Evolutionary conservation across 2,888 invertebrate genomes (phyloP), one percentile per base, ranked within the genome.

Genomic region (Physocephala rufipes): DNA sequence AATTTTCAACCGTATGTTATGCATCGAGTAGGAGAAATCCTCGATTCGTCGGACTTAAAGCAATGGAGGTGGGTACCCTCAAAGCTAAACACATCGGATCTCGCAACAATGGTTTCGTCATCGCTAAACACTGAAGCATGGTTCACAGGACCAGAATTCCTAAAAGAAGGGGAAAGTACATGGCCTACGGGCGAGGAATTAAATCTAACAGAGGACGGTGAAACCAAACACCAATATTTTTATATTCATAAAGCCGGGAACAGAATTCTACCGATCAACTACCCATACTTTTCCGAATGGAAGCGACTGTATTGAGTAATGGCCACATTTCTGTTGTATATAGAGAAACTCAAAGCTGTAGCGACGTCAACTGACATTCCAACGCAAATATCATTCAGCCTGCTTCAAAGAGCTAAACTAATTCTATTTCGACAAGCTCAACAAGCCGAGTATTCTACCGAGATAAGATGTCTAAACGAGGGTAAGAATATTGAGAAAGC

Each of bases 51-150:
- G 24, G 71, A 73, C 30, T 26, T 71, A 36, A 66, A 68, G 0
- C 71, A 76, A 43, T 74, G 74, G 74, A 68, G 24, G n/a, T 74
- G 73, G 71, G 70, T 71, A 13, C 73, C 74, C 0, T 73, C 74
- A 15, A 72, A 72, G 53, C 24, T 62, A 24, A 73, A 73, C 64
- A 61, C 73, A n/a, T 55, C 55, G n/a, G 69, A 73, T 15, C 15
- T 73, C 21, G 71, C 69, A 1, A 73, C 71, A 16, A 73, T 62
- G 21, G 49, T 69, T 36, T 26, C 51, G 4, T n/a, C 45, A 47
- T 19, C 53, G 21, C 28, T n/a, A 36, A 59, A 73, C 24, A 30
- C 15, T 13, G 30, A 71, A 9, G 26, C 59, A 16, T 71, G 71
- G 72, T 70, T 75, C 43, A 24, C 15, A 13, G 75, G 73, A n/a